Evolutionary conservation across 2,888 invertebrate genomes (phyloP).

Genomic region (Zaprionus bogoriensis): DNA sequence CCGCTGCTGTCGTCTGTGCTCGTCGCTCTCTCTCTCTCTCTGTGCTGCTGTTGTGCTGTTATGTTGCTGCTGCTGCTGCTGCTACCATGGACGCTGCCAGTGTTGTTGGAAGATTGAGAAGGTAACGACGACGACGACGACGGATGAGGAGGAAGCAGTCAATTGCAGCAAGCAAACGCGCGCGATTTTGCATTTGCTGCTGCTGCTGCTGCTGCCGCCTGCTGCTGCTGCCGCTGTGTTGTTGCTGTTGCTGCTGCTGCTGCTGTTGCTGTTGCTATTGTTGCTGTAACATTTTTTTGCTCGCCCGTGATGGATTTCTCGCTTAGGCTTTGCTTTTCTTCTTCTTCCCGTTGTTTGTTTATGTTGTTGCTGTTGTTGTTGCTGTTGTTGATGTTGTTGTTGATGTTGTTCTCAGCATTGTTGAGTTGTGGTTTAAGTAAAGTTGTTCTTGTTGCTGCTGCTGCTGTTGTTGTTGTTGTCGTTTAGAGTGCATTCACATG

Average conservation of each 20-base stretch:
- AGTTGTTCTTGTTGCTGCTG: not conserved
- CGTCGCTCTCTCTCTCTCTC: not conserved
- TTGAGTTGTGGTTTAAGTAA: not conserved
- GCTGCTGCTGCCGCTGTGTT: conserved; percentile 8
- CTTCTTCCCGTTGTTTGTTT: not conserved
- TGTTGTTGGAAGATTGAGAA: conserved; percentile 25
- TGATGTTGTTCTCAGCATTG: not conserved
- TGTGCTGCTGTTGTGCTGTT: not conserved
- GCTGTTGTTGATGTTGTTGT: conserved; percentile 15
- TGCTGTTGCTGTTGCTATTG: conserved; percentile 9
- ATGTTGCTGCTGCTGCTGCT: conserved; percentile 10
- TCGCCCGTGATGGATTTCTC: not conserved
- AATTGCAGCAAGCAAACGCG: conserved; percentile 32
- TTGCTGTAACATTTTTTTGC: conserved; percentile 22
- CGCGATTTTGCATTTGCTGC: conserved; percentile 35
- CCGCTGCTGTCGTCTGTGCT: not conserved
- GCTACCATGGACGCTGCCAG: conserved; percentile 2
- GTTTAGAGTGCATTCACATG: conserved; percentile 43
- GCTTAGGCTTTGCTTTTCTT: conserved; percentile 2
- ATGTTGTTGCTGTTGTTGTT: conserved; percentile 18
- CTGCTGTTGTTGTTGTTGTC: not conserved
- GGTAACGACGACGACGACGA: conserved; percentile 15
- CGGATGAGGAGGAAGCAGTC: conserved; percentile 21
- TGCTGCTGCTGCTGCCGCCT: conserved; percentile 1
- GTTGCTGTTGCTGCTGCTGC: conserved; percentile 2